Conservation (phyloP, 2,113 vertebrate genomes). For the Azemiops feae region DNA sequence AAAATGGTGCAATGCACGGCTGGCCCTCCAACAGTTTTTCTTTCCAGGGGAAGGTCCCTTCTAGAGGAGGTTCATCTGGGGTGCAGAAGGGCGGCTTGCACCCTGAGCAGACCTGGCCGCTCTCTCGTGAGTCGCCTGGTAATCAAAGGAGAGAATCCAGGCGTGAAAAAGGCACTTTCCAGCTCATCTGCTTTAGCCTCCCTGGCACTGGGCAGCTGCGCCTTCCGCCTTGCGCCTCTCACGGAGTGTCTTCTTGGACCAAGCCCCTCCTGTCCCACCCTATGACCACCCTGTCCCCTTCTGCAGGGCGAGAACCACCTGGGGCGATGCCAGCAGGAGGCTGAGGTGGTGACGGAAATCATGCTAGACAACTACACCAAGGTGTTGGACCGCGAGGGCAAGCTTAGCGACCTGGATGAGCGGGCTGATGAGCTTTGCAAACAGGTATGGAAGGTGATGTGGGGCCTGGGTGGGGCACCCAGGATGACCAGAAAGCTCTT, state of each 20-base stretch:
- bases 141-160: not conserved
- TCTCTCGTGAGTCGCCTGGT: not conserved
- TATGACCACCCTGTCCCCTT: not conserved
- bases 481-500: not conserved
- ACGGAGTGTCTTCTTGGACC: not conserved
- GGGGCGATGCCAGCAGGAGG: conserved; percentile 58
- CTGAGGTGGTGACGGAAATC: conserved; percentile 63
- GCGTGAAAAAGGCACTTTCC: not conserved
- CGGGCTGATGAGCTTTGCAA: conserved; percentile 61
- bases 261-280: not conserved
- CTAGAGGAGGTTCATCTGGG: not conserved
- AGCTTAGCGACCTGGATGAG: conserved; percentile 58
- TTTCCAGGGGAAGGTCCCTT: not conserved
- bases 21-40: not conserved
- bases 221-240: not conserved
- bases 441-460: conserved; percentile 53
- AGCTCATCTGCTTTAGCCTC: not conserved
- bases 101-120: not conserved
- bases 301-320: conserved; percentile 57
- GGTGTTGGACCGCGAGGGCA: conserved; percentile 65
- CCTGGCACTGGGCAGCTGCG: not conserved
- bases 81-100: not conserved
- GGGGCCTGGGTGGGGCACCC: too few species aligned
- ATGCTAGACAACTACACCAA: conserved; percentile 66
- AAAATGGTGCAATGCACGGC: not conserved